Evolutionary conservation across 2,113 vertebrate species (phyloP).

Genomic region (Centropus unirufus): DNA sequence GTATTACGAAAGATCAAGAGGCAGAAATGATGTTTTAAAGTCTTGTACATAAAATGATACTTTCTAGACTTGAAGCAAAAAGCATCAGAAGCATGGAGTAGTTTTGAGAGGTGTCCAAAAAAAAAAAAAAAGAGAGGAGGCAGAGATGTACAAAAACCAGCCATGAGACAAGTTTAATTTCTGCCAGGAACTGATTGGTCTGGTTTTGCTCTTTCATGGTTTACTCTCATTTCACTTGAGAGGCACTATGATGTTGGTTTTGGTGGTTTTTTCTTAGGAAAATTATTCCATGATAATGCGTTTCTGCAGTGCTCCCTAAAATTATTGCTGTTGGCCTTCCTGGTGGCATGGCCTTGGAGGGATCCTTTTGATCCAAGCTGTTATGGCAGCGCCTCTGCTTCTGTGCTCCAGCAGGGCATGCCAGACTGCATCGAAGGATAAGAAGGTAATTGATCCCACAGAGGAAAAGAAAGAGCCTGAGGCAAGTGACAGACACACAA

Average conservation of each 20-base stretch:
- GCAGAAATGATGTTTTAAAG: not conserved
- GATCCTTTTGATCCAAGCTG: not conserved
- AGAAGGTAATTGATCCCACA: constrained; percentile 42
- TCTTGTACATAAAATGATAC: not conserved
- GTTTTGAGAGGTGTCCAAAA: not conserved
- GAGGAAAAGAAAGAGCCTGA: constrained; percentile 38
- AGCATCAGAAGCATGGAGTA: not conserved
- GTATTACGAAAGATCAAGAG: not conserved
- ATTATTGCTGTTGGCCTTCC: not conserved
- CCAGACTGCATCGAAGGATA: not conserved
- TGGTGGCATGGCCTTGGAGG: not conserved
- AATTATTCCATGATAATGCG: not conserved
- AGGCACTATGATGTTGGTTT: not conserved
- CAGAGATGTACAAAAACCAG: not conserved
- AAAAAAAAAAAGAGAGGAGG: accelerated
- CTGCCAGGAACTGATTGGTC: not conserved
- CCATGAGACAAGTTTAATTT: not conserved
- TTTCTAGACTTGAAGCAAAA: not conserved
- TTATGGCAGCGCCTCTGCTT: not conserved
- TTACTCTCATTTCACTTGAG: not conserved
- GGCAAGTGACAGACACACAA: not conserved
- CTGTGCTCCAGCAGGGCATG: not conserved
- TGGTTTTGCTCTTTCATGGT: not conserved
- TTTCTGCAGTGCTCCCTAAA: not conserved
- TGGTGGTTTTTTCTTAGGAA: not conserved